Percentiles rank a stretch among this genome's conserved stretches.
These are phyloP conservation scores for Spatulosminthurus flaviceps DNA, from an alignment of 2,888 invertebrate species.

Conservation along the genomic window DNA sequence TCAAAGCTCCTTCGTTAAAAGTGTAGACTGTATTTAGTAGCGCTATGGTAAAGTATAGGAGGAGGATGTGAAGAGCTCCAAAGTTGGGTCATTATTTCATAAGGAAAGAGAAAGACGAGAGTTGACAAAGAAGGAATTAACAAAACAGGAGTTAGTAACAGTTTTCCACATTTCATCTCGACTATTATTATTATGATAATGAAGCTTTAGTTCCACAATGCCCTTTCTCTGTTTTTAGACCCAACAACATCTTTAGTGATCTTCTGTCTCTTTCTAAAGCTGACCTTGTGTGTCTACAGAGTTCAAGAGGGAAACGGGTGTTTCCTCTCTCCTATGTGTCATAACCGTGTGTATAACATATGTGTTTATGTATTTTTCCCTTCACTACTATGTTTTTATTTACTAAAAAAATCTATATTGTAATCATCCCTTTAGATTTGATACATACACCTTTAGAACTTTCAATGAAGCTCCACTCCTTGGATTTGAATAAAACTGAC, in stretches of 20 bases:
- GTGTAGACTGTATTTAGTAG: too few species aligned
- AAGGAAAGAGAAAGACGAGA: conserved; percentile 4
- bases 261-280: not conserved
- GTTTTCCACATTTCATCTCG: conserved; percentile 11
- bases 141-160: conserved; percentile 14
- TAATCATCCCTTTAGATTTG: too few species aligned
- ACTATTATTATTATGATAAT: conserved; percentile 6
- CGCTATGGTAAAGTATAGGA: too few species aligned
- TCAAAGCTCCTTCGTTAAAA: too few species aligned
- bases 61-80: not conserved
- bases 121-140: conserved; percentile 10
- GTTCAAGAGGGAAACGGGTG: conserved; percentile 13
- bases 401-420: too few species aligned
- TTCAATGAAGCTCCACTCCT: too few species aligned
- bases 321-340: not conserved
- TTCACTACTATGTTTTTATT: too few species aligned
- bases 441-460: too few species aligned
- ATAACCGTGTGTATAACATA: not conserved
- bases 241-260: not conserved
- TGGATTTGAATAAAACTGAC: too few species aligned
- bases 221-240: conserved; percentile 13
- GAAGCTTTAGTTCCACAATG: not conserved
- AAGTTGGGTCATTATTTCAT: not conserved
- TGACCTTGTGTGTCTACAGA: not conserved
- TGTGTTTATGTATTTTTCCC: not conserved